These are phyloP conservation scores for Chionodraco myersi DNA, from an alignment of 2,113 vertebrate genomes.

Conservation along the genomic window DNA sequence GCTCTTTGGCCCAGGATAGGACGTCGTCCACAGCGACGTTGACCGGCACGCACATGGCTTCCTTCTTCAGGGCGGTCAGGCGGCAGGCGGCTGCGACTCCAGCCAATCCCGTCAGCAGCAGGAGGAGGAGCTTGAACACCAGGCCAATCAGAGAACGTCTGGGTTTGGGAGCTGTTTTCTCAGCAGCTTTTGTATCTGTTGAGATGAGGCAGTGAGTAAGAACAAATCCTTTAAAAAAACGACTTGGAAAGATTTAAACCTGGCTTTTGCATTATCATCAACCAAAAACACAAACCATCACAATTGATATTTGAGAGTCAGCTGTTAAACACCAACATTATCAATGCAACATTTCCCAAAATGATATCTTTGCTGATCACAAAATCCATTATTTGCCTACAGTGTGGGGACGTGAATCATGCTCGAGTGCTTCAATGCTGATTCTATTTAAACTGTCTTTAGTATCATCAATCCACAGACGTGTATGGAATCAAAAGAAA, in stretches of 20 bases:
- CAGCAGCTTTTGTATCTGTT: slow-evolving; percentile 69
- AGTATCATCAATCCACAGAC: too few relatives aligned
- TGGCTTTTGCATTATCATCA: not conserved
- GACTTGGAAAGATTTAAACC: not conserved
- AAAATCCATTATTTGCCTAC: not conserved
- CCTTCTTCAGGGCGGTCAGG: slow-evolving; percentile 86
- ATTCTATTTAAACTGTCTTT: not conserved
- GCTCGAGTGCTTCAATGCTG: not conserved
- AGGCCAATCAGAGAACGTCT: slow-evolving; percentile 70
- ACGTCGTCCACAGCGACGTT: slow-evolving; percentile 85
- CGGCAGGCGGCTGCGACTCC: slow-evolving; percentile 82
- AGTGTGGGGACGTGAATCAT: not conserved
- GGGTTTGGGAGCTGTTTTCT: slow-evolving; percentile 51
- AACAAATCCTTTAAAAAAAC: not conserved
- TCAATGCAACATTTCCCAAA: not conserved
- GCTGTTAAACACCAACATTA: not conserved
- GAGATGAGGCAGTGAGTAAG: slow-evolving; percentile 19
- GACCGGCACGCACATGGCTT: slow-evolving; percentile 85
- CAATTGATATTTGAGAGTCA: not conserved
- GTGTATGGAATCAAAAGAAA: too few relatives aligned
- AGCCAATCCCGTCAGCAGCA: slow-evolving; percentile 82
- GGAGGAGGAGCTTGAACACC: slow-evolving; percentile 83
- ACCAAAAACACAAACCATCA: not conserved
- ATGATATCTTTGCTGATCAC: too few relatives aligned
- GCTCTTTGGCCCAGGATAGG: slow-evolving; percentile 85